Conservation (phyloP, 2,888 invertebrate species). For the Eulithis prunata region DNA sequence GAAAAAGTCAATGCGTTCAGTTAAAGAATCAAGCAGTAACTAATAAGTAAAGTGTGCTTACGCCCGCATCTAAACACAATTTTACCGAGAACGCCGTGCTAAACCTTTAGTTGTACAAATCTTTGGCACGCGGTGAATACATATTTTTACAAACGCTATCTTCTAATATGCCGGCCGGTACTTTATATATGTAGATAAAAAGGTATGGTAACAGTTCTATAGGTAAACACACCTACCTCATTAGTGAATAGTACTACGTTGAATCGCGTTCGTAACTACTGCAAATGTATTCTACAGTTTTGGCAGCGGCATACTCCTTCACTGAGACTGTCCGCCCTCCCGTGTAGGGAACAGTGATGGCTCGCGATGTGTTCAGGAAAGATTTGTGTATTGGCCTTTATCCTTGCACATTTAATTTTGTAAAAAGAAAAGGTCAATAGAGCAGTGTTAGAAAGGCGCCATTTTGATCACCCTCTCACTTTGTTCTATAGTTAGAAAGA, state of each 20-base stretch:
- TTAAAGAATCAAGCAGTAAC: too few species aligned
- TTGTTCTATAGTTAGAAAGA: slow-evolving; percentile 1
- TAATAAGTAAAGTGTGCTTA: too few species aligned
- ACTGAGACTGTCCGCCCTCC: slow-evolving; percentile 67
- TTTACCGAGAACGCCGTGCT: too few species aligned
- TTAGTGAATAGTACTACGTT: slow-evolving; percentile 2
- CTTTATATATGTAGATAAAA: background rate
- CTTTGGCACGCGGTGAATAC: too few species aligned
- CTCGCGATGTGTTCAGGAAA: slow-evolving; percentile 1
- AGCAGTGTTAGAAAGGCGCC: slow-evolving; percentile 1
- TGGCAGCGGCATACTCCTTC: slow-evolving; percentile 57
- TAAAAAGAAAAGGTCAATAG: slow-evolving; percentile 3
- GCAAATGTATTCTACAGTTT: slow-evolving; percentile 33
- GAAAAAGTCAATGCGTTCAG: too few species aligned
- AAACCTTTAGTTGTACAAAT: too few species aligned
- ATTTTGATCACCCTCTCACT: slow-evolving; percentile 4
- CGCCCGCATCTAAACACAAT: too few species aligned
- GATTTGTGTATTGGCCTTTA: slow-evolving; percentile 2
- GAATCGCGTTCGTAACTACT: background rate
- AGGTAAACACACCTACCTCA: slow-evolving; percentile 5
- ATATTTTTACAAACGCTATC: too few species aligned
- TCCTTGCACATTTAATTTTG: background rate
- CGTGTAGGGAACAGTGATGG: slow-evolving; percentile 39
- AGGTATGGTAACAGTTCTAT: background rate
- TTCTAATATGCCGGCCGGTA: too few species aligned